Evolutionary conservation across 1,140 invertebrate species (phyloP), one percentile per base, ranked within the genome.

Genomic region (Parasteatoda tepidariorum): DNA sequence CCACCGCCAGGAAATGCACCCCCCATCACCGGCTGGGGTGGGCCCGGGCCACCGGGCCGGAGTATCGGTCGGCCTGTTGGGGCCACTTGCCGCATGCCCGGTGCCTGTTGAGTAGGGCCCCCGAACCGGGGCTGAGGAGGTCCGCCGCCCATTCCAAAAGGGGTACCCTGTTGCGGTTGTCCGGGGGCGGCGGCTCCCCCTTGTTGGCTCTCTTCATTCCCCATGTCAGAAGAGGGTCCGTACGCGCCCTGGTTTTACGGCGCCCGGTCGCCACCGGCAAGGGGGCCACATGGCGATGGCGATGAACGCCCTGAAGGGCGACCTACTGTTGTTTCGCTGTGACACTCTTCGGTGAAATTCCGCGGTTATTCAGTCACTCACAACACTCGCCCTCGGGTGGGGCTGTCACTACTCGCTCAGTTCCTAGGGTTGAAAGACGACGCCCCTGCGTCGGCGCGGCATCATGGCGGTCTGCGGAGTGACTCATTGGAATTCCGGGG

Each of bases 21-120:
- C 57, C 62, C 66, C 85, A 30, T 85, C 84, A 48, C 68, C 85
- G 81, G 34, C 85, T 85, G 78, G 86, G 82, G 64, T 18, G 83
- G 74, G 22, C 83, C 73, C 5, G 66, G 54, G 24, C 67, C 73
- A 54, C 61, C 61, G 9, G 73, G 73, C 18, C 54, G 54, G n/a
- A 57, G 22, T 3, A 18, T 57, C 11, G 33, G 38, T n/a, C 38
- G 34, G n/a, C 59, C 84, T 13, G 41, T 78, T 9, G 71, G 74
- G n/a, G 48, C 34, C 62, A 33, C 66, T n/a, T 33, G 41, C 75
- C 48, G 57, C 28, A 7, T 57, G 55, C 62, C 61, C 71, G 7
- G 48, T 57, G 62, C 48, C 41, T 15, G 59, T 24, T 22, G 57
- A 22, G 34, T 57, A 67, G 41, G 34, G n/a, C 64, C 6, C 55